phyloP scores from a whole-genome alignment of 2,797 vertebrate species.

The Falco concolor region DNA sequence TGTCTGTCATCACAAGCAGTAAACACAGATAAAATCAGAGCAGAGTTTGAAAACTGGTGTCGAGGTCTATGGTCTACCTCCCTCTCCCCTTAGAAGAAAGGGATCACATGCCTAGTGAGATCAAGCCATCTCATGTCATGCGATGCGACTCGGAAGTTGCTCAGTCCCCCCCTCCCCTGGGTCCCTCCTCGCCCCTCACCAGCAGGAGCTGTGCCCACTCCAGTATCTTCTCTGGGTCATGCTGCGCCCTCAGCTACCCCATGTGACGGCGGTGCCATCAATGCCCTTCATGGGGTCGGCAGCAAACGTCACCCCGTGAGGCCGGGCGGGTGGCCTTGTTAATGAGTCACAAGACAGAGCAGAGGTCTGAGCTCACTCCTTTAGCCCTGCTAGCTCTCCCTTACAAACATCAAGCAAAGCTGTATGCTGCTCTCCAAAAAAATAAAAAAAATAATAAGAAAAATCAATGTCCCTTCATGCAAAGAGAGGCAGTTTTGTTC shows the following conservation, averaged over 20 bases:
- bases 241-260: background rate
- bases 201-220: background rate
- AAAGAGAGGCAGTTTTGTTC: background rate
- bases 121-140: background rate
- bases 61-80: background rate
- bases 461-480: background rate
- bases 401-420: background rate
- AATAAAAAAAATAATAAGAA: background rate
- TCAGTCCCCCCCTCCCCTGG: background rate
- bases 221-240: background rate
- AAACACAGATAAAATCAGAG: background rate
- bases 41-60: background rate
- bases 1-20: background rate
- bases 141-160: background rate
- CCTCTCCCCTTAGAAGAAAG: background rate
- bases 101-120: background rate
- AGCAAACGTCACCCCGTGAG: rapidly evolving
- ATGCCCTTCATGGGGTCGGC: background rate
- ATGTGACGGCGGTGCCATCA: background rate
- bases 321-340: rapidly evolving
- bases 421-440: background rate
- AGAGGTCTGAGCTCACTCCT: background rate
- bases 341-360: background rate
- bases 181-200: background rate
- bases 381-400: background rate